Evolutionary conservation across 2,797 vertebrate genomes (phyloP), one percentile per base, ranked within the genome.

Genomic region (Spinus pinus): DNA sequence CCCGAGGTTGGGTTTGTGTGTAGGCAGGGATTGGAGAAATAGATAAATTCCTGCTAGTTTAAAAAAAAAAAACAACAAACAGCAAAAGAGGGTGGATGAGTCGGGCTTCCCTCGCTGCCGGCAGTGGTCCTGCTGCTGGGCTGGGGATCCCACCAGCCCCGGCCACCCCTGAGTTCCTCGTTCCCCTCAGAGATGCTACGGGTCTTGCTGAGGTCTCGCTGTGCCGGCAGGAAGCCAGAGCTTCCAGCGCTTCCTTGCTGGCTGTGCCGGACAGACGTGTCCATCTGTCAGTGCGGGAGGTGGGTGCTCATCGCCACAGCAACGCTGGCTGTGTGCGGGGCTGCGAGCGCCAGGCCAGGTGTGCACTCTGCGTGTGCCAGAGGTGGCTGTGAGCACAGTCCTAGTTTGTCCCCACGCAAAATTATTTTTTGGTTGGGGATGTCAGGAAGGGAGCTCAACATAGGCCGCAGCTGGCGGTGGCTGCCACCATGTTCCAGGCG

Each of bases 21-120:
- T 86, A 86, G 93, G 90, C 95, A 90, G 95, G 85, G 86, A 81
- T 86, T 95, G 86, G 80, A 94, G 86, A 92, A 86, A 77, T 3
- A 88, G 65, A 88, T 56, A 74, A 66, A 88, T 91, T 94, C 82
- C n/a, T 61, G 79, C 41, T 66, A 39, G 66, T 69, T 83, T 5
- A 4, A n/a, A n/a, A 14, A 37, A 37, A 37, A n/a, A 11, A 4
- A 3, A 1, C 10, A 42, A 11, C 21, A 17, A 37, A 7, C 25
- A 31, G 27, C 17, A 7, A 8, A 62, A 51, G 13, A 18, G 56
- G 35, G 78, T 42, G 81, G 60, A 49, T 53, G 65, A 61, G 60
- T 35, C 0, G 27, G 80, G 80, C 39, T 95, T 94, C 75, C 79
- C 71, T 85, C 0, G 1, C 46, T 51, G 85, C 75, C 0, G 0